A percentile compares a stretch with the other conserved stretches of the same genome.
Conservation (phyloP, 2,113 vertebrate genomes). For the Sus scrofa region DNA sequence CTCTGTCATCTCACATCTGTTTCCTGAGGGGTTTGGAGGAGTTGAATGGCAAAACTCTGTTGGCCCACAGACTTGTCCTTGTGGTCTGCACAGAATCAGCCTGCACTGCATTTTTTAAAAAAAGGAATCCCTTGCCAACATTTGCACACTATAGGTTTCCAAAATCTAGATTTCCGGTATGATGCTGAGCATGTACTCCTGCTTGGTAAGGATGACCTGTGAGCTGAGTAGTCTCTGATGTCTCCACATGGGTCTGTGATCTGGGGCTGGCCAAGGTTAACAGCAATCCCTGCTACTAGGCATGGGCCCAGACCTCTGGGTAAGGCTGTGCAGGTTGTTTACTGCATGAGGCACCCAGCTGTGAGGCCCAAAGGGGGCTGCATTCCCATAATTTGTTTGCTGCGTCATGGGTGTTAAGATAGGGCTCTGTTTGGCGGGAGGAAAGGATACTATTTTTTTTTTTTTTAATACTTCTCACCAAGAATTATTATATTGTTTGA, state of each 20-base stretch:
- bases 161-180: neutral
- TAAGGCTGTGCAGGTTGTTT: neutral
- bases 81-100: neutral
- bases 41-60: neutral
- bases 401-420: accelerated
- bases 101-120: neutral
- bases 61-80: neutral
- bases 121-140: neutral
- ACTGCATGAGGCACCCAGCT: neutral
- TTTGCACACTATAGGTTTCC: constrained; percentile 35
- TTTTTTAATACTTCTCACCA: neutral
- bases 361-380: neutral
- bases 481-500: neutral
- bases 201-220: neutral
- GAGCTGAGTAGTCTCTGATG: neutral
- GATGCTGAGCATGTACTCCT: too few species aligned
- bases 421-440: neutral
- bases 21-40: neutral
- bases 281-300: neutral
- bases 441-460: neutral
- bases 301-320: neutral
- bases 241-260: neutral
- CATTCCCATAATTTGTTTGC: too few species aligned
- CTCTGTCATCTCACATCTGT: constrained; percentile 42
- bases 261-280: neutral